Base-by-base conservation (phyloP, 2,888 invertebrate genomes). In the Silvanus unidentatus region DNA sequence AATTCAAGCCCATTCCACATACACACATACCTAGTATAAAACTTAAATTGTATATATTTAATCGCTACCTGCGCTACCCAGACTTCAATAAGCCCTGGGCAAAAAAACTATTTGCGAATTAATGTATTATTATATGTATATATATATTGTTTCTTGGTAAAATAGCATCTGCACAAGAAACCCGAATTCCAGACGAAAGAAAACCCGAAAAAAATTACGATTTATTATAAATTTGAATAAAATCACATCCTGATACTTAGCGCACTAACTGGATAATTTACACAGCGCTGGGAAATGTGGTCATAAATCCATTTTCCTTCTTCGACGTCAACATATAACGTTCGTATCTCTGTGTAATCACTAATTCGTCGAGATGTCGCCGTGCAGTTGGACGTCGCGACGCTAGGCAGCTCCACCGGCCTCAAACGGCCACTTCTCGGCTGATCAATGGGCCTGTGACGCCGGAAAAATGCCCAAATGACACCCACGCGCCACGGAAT, bases 341-440 rank as follows among this genome's bases (percentile, higher is more conserved):
- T 45, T 47, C 48, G 48, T 48, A 49, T 43, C 53, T 51, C 51
- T 12, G 8, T 22, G 51, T 51, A 47, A 55, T 55, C 53, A 50
- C 51, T 55, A 55, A 55, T 54, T 51, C 52, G 45, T 49, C 48
- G 44, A 41, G 42, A 45, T 47, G 44, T 47, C 45, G 45, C 46
- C 44, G 42, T 43, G 47, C 36, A 40, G 45, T 52, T 53, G 44
- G 54, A 55, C 57, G 54, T 49, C 57, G 55, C 52, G 57, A 52
- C 57, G 60, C 57, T 51, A 51, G 55, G 45, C 46, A 15, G 46
- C 53, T 49, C 49, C 47, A 36, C 43, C 42, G 44, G 40, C 36
- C 16, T 28, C 32, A 29, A 15, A 12, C 10, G 14, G n/a, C n/a
- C n/a, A n/a, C n/a, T n/a, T n/a, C n/a, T n/a, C n/a, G n/a, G n/a